Base-by-base conservation (phyloP, 2,888 invertebrate genomes). In the Pseudanteris insignis region DNA sequence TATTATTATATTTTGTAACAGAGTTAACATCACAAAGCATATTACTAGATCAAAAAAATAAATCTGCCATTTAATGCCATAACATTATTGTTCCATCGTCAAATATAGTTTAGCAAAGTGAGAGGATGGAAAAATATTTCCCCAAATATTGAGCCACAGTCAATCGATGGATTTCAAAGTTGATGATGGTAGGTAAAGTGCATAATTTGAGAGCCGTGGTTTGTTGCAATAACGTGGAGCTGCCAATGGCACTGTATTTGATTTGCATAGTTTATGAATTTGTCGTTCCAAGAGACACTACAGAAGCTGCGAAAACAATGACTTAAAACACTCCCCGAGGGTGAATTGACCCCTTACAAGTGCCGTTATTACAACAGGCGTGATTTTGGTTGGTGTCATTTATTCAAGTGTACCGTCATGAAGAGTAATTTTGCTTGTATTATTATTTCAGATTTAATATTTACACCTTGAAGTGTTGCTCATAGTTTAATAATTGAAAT, bases 271-370 rank as follows among this genome's bases (percentile, higher is more conserved):
- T 50, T 58, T 50, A 50, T 58, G 38, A 50, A 58, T 58, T 58
- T 50, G 37, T 32, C 58, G 37, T 18, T 11, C 10, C 14, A 26
- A 9, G 37, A 50, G 44, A 58, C 37, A 50, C 44, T 32, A 38
- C 44, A 18, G 50, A 33, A 33, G 18, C 25, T 34, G 37, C 33
- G 38, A 36, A 50, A 38, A 58, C 58, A 58, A 58, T 58, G 58
- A 58, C 58, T 58, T 50, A 58, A 50, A 58, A 44, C 29, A 44
- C 44, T 58, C 50, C 58, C 58, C 12, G 13, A 44, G 50, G 58
- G 58, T 50, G 30, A 21, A 38, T 44, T 58, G 58, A 58, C 57
- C 57, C 55, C 48, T 50, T 48, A 48, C 33, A 50, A 26, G 14
- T 58, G 37, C 43, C 57, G 37, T 29, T 37, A 46, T 51, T 59